Conservation (phyloP, 1,140 invertebrate species). For the Eriocheir sinensis region DNA sequence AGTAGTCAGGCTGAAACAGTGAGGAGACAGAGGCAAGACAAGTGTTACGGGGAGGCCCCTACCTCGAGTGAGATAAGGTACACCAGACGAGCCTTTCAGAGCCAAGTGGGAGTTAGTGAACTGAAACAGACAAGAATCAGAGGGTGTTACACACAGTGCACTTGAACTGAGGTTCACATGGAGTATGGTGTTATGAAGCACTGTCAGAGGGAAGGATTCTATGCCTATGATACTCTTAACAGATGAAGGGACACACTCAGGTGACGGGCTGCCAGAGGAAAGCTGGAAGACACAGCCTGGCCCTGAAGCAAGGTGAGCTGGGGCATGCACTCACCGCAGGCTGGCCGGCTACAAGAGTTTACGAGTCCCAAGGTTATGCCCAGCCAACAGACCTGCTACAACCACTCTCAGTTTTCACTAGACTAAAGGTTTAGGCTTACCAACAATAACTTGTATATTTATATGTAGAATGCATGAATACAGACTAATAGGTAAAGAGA, state of each 20-base stretch:
- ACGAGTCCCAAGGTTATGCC: too few species aligned
- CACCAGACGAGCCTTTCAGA: conserved; percentile 77
- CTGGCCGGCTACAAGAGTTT: too few species aligned
- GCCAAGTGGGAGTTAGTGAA: conserved; percentile 78
- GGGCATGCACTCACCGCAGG: background rate
- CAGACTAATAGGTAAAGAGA: too few species aligned
- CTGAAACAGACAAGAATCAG: conserved; percentile 77
- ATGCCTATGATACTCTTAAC: background rate
- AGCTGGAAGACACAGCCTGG: background rate
- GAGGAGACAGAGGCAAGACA: conserved; percentile 42
- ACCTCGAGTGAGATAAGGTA: conserved; percentile 77
- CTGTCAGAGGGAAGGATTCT: background rate
- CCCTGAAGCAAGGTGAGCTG: background rate
- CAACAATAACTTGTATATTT: too few species aligned
- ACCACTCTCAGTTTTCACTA: too few species aligned
- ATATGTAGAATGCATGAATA: too few species aligned
- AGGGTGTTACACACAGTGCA: conserved; percentile 76
- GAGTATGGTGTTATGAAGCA: background rate
- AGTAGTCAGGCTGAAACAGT: background rate
- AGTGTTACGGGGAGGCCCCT: conserved; percentile 74
- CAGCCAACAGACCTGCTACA: too few species aligned
- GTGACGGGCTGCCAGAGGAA: background rate
- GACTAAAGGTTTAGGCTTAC: too few species aligned
- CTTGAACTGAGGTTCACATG: conserved; percentile 49
- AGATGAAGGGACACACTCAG: background rate